Percentiles rank a stretch among this genome's conserved stretches.
Conservation (phyloP, 2,888 invertebrate genomes). For the Tenodera sinensis region DNA sequence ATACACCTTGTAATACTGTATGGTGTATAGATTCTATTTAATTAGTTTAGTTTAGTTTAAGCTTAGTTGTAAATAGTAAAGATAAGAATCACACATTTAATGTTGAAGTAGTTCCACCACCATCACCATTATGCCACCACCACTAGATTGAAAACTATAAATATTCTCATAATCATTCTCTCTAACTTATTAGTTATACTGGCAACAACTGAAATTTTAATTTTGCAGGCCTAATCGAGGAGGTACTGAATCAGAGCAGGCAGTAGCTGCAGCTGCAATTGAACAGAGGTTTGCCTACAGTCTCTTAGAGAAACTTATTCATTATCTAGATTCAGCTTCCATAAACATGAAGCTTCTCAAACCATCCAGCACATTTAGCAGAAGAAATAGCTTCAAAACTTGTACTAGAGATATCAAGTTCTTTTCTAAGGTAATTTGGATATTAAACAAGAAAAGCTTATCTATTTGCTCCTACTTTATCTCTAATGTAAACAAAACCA, state of each 20-base stretch:
- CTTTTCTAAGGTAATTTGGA: constrained; percentile 80
- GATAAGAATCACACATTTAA: too few relatives aligned
- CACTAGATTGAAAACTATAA: too few relatives aligned
- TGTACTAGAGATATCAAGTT: constrained; percentile 98
- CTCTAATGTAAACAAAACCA: not conserved
- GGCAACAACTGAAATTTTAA: not conserved
- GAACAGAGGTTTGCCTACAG: constrained; percentile 97
- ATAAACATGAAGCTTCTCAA: constrained; percentile 94
- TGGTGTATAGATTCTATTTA: too few relatives aligned
- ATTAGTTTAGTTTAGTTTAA: too few relatives aligned
- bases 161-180: too few relatives aligned
- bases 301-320: constrained; percentile 90
- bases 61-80: too few relatives aligned
- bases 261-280: constrained; percentile 73
- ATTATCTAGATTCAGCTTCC: constrained; percentile 93
- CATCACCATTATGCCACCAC: too few relatives aligned
- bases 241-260: constrained; percentile 70
- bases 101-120: too few relatives aligned
- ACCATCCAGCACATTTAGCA: constrained; percentile 92
- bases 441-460: not conserved
- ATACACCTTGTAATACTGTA: too few relatives aligned
- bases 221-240: constrained; percentile 23
- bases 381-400: constrained; percentile 87
- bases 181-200: not conserved
- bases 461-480: not conserved